These are phyloP conservation scores for Arion vulgaris DNA, from an alignment of 1,140 invertebrate genomes.

Conservation along the genomic window DNA sequence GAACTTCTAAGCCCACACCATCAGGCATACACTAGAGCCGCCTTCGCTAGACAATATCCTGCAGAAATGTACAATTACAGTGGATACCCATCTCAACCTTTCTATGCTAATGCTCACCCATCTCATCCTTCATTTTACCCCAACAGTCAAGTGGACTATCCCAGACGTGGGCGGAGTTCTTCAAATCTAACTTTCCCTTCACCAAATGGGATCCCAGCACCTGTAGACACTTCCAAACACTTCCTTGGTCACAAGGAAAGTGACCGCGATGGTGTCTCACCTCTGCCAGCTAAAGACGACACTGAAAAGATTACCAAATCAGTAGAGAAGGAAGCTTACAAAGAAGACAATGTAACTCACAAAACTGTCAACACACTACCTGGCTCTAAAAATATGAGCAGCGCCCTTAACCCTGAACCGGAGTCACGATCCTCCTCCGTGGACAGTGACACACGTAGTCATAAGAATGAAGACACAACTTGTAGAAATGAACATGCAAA, in stretches of 20 bases:
- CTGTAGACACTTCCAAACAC: conserved; percentile 14
- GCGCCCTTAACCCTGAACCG: conserved; percentile 20
- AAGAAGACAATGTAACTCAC: conserved; percentile 27
- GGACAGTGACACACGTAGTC: conserved; percentile 25
- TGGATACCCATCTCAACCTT: conserved; percentile 23
- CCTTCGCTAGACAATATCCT: conserved; percentile 40
- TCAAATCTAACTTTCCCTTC: conserved; percentile 16
- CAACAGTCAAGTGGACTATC: conserved; percentile 10
- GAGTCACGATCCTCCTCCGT: conserved; percentile 41
- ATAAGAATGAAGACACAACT: conserved; percentile 43
- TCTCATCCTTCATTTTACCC: conserved; percentile 13
- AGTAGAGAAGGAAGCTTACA: conserved; percentile 8
- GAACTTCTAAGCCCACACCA: conserved; percentile 48
- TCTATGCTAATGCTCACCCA: conserved; percentile 3
- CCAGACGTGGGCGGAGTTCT: background rate
- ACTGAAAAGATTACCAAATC: conserved; percentile 14
- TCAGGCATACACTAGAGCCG: conserved; percentile 43
- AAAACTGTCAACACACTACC: conserved; percentile 39
- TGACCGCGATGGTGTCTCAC: background rate
- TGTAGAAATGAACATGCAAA: conserved; percentile 39
- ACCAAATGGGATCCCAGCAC: background rate
- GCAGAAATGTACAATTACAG: conserved; percentile 41
- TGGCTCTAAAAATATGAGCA: background rate
- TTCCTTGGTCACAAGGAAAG: conserved; percentile 12
- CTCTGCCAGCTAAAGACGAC: background rate